Percentiles rank a stretch among this genome's conserved stretches.
Evolutionary conservation across 2,797 vertebrate genomes (phyloP).

Genomic region (Sebastes kiyomatsui): DNA sequence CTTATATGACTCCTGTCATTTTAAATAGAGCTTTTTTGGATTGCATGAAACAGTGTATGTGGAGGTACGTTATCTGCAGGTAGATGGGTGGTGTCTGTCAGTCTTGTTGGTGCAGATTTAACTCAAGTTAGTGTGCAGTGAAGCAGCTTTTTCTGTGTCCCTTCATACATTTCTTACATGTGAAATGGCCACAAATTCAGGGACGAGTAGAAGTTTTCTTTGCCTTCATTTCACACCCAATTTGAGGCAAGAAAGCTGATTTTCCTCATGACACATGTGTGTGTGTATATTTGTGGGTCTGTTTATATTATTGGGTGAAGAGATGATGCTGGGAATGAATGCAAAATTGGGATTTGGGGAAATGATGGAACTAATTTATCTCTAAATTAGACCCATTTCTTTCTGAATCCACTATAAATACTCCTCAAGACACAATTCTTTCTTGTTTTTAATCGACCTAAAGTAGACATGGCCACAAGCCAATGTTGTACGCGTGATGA

Average conservation of each 20-base stretch:
- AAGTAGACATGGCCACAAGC: background rate
- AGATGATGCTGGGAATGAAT: constrained; percentile 11
- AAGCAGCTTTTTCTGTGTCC: background rate
- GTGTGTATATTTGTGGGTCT: background rate
- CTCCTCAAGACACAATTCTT: background rate
- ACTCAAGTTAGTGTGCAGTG: background rate
- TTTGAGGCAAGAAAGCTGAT: background rate
- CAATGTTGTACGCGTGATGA: background rate
- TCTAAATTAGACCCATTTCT: constrained; percentile 6
- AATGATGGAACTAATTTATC: constrained; percentile 14
- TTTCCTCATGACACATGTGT: background rate
- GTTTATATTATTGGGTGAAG: background rate
- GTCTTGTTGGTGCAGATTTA: background rate
- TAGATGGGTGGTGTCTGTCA: background rate
- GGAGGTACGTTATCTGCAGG: constrained; percentile 15
- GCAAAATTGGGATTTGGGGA: constrained; percentile 21
- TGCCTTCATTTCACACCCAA: constrained; percentile 10
- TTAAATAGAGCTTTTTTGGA: constrained; percentile 38
- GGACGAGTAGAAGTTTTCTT: background rate
- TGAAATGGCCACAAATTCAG: background rate
- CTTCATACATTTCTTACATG: background rate
- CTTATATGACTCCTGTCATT: constrained; percentile 32
- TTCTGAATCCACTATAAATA: constrained; percentile 1
- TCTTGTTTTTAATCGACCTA: background rate
- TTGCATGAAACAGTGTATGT: background rate